phyloP scores from a whole-genome alignment of 2,888 invertebrate genomes.

The Eristalis arbustorum region DNA sequence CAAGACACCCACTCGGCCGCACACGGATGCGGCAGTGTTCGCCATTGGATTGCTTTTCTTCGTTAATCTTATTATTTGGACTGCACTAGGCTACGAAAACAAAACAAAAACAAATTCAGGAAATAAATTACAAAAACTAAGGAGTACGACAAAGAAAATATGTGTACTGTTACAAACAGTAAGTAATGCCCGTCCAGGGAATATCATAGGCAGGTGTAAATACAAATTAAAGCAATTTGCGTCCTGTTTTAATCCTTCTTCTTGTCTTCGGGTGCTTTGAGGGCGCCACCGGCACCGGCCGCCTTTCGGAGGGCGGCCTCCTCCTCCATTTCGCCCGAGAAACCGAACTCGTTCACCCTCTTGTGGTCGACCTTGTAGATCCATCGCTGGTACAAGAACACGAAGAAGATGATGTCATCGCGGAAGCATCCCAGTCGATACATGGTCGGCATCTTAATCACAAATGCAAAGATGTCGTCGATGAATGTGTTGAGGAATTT shows the following conservation, averaged over 20 bases:
- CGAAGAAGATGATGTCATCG: conserved; percentile 99
- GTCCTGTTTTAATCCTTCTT: conserved; percentile 76
- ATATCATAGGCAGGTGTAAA: conserved; percentile 48
- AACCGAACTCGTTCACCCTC: conserved; percentile 99
- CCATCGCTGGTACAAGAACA: conserved; percentile 99
- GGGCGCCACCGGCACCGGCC: conserved; percentile 40
- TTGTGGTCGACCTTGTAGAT: conserved; percentile 98
- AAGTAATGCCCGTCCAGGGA: conserved; percentile 51
- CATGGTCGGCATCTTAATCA: conserved; percentile 99
- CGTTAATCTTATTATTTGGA: conserved; percentile 6
- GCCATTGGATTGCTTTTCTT: conserved; percentile 14
- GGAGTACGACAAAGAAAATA: conserved; percentile 35
- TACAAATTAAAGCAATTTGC: conserved; percentile 18
- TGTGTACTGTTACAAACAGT: conserved; percentile 56
- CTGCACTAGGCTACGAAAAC: conserved; percentile 1
- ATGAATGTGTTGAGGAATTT: conserved; percentile 99
- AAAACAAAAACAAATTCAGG: conserved; percentile 13
- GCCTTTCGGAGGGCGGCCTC: conserved; percentile 72
- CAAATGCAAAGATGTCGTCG: conserved; percentile 99
- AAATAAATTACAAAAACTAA: conserved; percentile 64
- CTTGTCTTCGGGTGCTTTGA: conserved; percentile 77
- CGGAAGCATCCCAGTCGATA: conserved; percentile 98
- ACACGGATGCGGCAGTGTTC: not conserved
- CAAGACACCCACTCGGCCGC: conserved; percentile 27
- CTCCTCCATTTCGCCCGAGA: conserved; percentile 91